Base-by-base conservation (phyloP, 2,797 vertebrate genomes). In the Enteromius paludinosus region DNA sequence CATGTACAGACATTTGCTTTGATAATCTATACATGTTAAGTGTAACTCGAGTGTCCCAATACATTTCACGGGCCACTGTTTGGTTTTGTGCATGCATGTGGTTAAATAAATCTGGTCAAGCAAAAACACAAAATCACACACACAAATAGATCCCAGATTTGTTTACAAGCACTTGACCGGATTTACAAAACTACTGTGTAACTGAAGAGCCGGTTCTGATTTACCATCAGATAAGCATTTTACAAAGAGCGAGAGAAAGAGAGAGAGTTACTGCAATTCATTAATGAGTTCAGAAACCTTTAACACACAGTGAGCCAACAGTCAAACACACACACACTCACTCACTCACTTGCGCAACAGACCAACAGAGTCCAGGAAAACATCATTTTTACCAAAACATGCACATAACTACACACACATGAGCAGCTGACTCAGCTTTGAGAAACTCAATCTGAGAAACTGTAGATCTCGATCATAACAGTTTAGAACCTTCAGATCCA, bases 401-500 rank as follows among this genome's bases (percentile, higher is more conserved):
- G 47, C n/a, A 76, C 71, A 66, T 23, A 56, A 43, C 59, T 47
- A 76, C 73, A 77, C 56, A 64, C 74, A 43, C 69, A 89, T 86
- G 89, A 86, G 89, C 91, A 92, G 90, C 56, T 43, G 73, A 62
- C 73, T 76, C 72, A 74, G 72, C 72, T 59, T 74, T 41, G 52
- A 59, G 52, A 41, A 74, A 59, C 72, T 74, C 70, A 74, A 59
- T 74, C 49, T 23, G 52, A 74, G 52, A 59, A 59, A 74, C 72
- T 59, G 49, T 25, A 74, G 49, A 59, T 23, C 20, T 56, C 33
- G 20, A 74, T 59, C 52, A 41, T 35, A 59, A 74, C 52, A 59
- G 52, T 4, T 74, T n/a, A 59, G 72, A 74, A 35, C 28, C 4
- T 52, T 72, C 10, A 72, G 25, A 49, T 35, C 14, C 33, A 41